These are phyloP conservation scores for Papilio polytes DNA, from an alignment of 1,140 invertebrate genomes.

Conservation along the genomic window DNA sequence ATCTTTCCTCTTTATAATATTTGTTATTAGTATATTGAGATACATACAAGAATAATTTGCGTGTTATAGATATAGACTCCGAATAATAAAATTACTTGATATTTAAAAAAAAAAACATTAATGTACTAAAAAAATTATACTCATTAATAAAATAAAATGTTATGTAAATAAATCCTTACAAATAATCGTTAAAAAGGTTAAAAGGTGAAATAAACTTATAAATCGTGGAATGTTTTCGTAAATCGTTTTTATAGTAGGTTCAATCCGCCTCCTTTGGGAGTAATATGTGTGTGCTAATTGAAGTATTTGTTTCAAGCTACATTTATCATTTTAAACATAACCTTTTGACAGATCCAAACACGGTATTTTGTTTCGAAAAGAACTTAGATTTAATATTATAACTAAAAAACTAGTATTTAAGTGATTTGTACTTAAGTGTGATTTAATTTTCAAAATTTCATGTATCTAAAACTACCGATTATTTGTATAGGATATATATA, in stretches of 20 bases:
- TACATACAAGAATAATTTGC: too few relatives aligned
- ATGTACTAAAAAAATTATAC: background rate
- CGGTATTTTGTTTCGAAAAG: too few relatives aligned
- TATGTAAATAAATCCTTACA: background rate
- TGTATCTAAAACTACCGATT: too few relatives aligned
- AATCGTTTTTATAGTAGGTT: background rate
- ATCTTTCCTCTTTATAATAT: too few relatives aligned
- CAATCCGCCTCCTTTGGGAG: background rate
- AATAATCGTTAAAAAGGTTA: background rate
- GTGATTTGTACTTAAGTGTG: too few relatives aligned
- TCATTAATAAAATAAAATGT: slow-evolving; percentile 4
- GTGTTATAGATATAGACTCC: too few relatives aligned
- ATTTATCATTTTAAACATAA: background rate
- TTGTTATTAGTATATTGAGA: too few relatives aligned
- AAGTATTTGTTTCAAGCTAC: background rate
- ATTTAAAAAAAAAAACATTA: background rate
- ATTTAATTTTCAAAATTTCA: background rate
- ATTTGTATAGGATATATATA: too few relatives aligned
- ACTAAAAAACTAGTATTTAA: background rate
- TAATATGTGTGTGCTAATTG: background rate
- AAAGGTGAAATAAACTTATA: background rate
- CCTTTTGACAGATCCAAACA: background rate
- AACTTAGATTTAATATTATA: background rate
- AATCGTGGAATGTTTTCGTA: background rate
- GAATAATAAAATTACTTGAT: too few relatives aligned